A percentile compares a stretch with the other conserved stretches of the same genome.
phyloP scores from a whole-genome alignment of 2,797 vertebrate genomes.

The Hydrophis major region DNA sequence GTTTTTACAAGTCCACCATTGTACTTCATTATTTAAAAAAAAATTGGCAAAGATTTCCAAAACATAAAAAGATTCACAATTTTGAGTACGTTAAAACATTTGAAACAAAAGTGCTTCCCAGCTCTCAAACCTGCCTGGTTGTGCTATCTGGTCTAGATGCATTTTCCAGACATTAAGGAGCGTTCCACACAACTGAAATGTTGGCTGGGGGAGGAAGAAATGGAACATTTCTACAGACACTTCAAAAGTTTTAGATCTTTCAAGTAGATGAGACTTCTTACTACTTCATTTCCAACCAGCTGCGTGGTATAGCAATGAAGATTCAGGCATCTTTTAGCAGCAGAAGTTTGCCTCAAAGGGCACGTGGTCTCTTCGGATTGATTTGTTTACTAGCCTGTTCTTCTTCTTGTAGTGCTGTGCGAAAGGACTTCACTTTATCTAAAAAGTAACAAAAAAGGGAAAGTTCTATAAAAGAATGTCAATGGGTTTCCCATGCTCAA shows the following conservation, averaged over 20 bases:
- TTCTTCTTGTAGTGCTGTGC: slow-evolving; percentile 90
- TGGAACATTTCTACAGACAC: slow-evolving; percentile 74
- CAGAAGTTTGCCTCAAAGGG: slow-evolving; percentile 72
- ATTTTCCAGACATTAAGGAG: slow-evolving; percentile 71
- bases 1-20: slow-evolving; percentile 67
- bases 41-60: slow-evolving; percentile 68
- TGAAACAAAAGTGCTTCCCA: slow-evolving; percentile 73
- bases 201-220: slow-evolving; percentile 69
- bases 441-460: slow-evolving; percentile 44
- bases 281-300: slow-evolving; percentile 66
- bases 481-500: background rate
- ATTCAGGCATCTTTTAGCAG: slow-evolving; percentile 68
- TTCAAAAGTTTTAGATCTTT: slow-evolving; percentile 70
- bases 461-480: slow-evolving; percentile 31
- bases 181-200: slow-evolving; percentile 74
- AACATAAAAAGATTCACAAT: slow-evolving; percentile 65
- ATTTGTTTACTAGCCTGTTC: slow-evolving; percentile 98
- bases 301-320: slow-evolving; percentile 68
- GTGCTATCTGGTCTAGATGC: slow-evolving; percentile 73
- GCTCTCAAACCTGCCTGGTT: slow-evolving; percentile 70
- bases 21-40: slow-evolving; percentile 64
- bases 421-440: slow-evolving; percentile 99
- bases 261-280: slow-evolving; percentile 70
- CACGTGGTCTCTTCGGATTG: slow-evolving; percentile 87
- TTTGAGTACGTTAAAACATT: slow-evolving; percentile 66